A percentile compares a stretch with the other conserved stretches of the same genome.
Conservation (phyloP, 2,113 vertebrate species). For the Erythrolamprus reginae region DNA sequence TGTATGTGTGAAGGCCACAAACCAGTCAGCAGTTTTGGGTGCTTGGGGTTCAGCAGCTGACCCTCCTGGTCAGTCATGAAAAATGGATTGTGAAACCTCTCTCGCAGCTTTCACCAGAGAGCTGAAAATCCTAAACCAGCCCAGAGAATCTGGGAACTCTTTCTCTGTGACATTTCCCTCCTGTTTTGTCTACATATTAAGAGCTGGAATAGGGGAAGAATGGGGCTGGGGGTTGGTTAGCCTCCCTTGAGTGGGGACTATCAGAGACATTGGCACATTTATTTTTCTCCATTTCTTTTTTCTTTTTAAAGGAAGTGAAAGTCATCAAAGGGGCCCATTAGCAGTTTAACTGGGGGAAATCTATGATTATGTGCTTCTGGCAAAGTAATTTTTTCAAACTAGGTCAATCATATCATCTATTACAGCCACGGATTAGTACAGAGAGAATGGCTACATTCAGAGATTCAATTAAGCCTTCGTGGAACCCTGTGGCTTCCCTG, state of each 20-base stretch:
- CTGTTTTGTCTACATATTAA: neutral
- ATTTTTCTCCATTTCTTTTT: neutral
- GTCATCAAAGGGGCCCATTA: neutral
- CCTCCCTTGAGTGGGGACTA: neutral
- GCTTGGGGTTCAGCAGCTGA: neutral
- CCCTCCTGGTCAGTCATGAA: neutral
- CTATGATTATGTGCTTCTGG: neutral
- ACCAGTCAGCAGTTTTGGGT: neutral
- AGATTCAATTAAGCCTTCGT: neutral
- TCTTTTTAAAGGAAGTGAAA: neutral
- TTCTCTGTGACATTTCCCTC: neutral
- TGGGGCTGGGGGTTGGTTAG: neutral
- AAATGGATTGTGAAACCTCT: neutral
- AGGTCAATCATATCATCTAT: neutral
- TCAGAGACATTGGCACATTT: neutral
- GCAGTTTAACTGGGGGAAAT: neutral
- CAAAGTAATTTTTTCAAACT: neutral
- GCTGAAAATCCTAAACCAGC: neutral
- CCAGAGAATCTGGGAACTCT: neutral
- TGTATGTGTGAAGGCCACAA: neutral
- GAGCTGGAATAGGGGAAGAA: neutral
- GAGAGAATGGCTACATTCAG: neutral
- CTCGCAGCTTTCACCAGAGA: neutral
- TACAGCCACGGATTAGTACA: neutral
- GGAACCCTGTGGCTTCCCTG: neutral